Conservation (phyloP, 2,797 vertebrate genomes). For the Megalops cyprinoides region DNA sequence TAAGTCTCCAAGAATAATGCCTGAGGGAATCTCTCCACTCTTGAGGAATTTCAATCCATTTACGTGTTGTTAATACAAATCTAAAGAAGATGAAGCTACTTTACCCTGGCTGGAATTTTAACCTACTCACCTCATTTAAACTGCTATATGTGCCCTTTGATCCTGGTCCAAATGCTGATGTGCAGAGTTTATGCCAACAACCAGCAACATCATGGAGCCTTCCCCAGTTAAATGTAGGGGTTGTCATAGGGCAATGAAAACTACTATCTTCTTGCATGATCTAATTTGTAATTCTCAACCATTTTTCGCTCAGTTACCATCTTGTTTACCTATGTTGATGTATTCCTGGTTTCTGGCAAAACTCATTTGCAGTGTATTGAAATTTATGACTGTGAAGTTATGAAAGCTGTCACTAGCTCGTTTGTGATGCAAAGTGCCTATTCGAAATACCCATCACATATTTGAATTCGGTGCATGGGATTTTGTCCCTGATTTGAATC, state of each 20-base stretch:
- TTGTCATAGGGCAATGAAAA: not conserved
- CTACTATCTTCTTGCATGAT: not conserved
- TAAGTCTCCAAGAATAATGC: not conserved
- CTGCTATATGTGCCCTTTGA: not conserved
- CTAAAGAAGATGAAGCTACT: too few species aligned
- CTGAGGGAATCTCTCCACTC: not conserved
- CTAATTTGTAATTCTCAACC: not conserved
- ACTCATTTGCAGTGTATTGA: not conserved
- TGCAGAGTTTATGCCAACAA: not conserved
- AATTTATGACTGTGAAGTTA: conserved; percentile 35
- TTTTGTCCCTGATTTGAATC: conserved; percentile 64
- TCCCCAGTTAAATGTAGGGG: not conserved
- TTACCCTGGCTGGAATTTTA: too few species aligned
- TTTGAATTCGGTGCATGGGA: conserved; percentile 41
- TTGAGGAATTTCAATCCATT: too few species aligned
- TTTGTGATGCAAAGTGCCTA: conserved; percentile 63
- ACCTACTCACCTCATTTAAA: too few species aligned
- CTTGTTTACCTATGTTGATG: not conserved
- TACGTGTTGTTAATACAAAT: too few species aligned
- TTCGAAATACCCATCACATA: conserved; percentile 26
- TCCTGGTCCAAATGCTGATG: not conserved
- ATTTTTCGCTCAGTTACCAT: not conserved
- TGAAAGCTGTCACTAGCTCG: conserved; percentile 48
- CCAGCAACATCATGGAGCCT: not conserved
- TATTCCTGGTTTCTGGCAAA: not conserved